phyloP scores from a whole-genome alignment of 2,113 vertebrate species.

The Pica pica region DNA sequence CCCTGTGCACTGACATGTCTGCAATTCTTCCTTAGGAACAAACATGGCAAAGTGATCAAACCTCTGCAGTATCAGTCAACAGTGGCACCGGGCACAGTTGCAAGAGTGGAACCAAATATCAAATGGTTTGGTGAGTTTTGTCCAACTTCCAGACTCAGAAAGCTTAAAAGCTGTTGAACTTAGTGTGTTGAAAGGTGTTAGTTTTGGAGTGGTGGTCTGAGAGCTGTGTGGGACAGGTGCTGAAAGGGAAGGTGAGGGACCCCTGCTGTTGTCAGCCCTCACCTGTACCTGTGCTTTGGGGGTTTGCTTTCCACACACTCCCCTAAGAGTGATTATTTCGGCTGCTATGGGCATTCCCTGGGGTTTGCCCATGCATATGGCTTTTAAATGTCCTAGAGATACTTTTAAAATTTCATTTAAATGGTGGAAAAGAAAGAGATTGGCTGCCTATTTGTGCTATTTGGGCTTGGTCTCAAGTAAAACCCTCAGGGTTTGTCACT shows the following conservation, averaged over 20 bases:
- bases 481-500: neutral
- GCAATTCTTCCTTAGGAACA: conserved; percentile 76
- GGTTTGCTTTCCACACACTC: fast-evolving
- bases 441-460: neutral
- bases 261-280: fast-evolving
- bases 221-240: neutral
- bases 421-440: neutral
- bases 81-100: conserved; percentile 87
- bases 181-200: neutral
- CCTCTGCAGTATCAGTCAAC: conserved; percentile 89
- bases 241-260: neutral
- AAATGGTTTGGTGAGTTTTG: conserved; percentile 93
- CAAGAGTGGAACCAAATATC: conserved; percentile 96
- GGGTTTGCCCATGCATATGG: neutral
- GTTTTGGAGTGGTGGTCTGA: fast-evolving
- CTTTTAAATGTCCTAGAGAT: neutral
- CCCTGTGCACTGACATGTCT: neutral
- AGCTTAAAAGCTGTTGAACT: neutral
- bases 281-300: fast-evolving
- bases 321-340: neutral
- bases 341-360: neutral
- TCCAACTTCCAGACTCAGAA: neutral
- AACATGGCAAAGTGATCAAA: conserved; percentile 85
- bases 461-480: neutral
- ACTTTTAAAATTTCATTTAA: neutral